Evolutionary conservation across 2,113 vertebrate genomes (phyloP).

Genomic region (Antennarius striatus): DNA sequence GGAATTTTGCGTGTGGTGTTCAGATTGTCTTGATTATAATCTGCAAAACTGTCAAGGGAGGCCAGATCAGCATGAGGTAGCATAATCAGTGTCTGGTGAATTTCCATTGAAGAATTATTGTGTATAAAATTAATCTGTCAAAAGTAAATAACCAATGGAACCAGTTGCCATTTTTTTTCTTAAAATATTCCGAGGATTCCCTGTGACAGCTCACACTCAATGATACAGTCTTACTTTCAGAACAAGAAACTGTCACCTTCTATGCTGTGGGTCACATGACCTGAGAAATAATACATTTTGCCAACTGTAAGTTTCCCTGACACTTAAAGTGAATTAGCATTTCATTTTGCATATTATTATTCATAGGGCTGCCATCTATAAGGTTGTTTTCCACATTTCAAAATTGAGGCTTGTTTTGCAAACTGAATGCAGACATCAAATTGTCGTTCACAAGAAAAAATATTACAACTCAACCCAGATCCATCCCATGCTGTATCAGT

Average conservation of each 20-base stretch:
- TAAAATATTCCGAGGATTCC: slow-evolving; percentile 15
- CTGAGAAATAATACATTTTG: slow-evolving; percentile 19
- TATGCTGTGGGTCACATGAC: slow-evolving; percentile 35
- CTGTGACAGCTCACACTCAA: slow-evolving; percentile 18
- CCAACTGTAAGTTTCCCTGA: slow-evolving; percentile 40
- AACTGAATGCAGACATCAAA: slow-evolving; percentile 49
- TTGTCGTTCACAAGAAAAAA: slow-evolving; percentile 25
- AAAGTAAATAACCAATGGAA: too few relatives aligned
- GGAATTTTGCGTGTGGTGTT: background rate
- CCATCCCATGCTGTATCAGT: background rate
- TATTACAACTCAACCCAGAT: slow-evolving; percentile 28
- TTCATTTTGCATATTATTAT: slow-evolving; percentile 65
- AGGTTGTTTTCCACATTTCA: slow-evolving; percentile 22
- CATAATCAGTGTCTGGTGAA: too few relatives aligned
- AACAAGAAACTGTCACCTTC: slow-evolving; percentile 24
- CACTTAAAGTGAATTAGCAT: slow-evolving; percentile 64
- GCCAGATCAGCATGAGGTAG: too few relatives aligned
- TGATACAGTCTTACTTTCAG: slow-evolving; percentile 32
- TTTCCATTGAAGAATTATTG: too few relatives aligned
- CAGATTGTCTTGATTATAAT: too few relatives aligned
- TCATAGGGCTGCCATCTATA: slow-evolving; percentile 54
- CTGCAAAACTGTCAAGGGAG: too few relatives aligned
- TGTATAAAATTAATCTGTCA: too few relatives aligned
- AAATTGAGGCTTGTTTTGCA: slow-evolving; percentile 25
- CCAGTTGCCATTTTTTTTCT: background rate